Evolutionary conservation across 2,113 vertebrate species (phyloP).

Genomic region (Ranitomeya variabilis): DNA sequence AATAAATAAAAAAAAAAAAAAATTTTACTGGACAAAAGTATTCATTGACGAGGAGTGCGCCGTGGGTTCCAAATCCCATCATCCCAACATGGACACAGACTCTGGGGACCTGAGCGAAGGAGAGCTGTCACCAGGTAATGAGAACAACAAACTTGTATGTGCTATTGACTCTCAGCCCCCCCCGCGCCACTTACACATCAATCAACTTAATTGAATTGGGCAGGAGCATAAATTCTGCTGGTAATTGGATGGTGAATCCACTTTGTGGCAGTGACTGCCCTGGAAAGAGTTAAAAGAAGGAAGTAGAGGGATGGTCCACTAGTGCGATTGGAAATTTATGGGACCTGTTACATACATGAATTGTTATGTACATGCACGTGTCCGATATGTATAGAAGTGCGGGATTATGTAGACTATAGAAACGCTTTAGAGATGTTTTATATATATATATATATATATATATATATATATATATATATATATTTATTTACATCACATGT

Average conservation of each 20-base stretch:
- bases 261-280: background rate
- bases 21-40: too few species aligned
- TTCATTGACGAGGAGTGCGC: too few species aligned
- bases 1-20: too few species aligned
- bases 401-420: too few species aligned
- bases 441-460: too few species aligned
- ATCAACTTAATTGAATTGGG: conserved; percentile 6
- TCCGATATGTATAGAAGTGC: too few species aligned
- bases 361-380: too few species aligned
- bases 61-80: too few species aligned
- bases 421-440: too few species aligned
- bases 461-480: too few species aligned
- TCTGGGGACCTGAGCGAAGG: conserved; percentile 95
- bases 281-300: background rate
- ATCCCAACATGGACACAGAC: conserved; percentile 90
- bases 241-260: background rate
- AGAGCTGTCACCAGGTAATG: conserved; percentile 87
- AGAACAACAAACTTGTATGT: background rate
- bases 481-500: too few species aligned
- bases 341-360: background rate
- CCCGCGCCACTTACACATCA: background rate
- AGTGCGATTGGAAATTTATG: background rate
- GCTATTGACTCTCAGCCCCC: background rate
- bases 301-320: background rate
- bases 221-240: background rate